A percentile compares a stretch with the other conserved stretches of the same genome.
These are phyloP conservation scores for Phaedon cochleariae DNA, from an alignment of 2,888 invertebrate species.

Conservation along the genomic window DNA sequence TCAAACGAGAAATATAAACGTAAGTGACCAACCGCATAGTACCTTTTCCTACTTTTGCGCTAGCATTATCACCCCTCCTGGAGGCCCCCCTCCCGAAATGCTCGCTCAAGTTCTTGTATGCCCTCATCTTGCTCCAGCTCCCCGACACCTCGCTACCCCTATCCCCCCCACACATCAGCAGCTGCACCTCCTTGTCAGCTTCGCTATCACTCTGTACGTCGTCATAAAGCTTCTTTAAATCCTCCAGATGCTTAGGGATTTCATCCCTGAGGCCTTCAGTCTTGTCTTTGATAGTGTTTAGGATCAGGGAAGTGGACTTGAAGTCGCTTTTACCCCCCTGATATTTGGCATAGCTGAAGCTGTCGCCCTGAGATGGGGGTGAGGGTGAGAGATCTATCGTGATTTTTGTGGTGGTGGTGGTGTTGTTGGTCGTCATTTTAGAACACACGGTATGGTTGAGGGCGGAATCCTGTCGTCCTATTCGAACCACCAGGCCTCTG, in stretches of 20 bases:
- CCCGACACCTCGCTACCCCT: constrained; percentile 62
- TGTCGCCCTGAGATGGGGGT: too few species aligned
- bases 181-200: constrained; percentile 71
- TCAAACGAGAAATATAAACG: too few species aligned
- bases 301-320: constrained; percentile 62
- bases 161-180: constrained; percentile 61
- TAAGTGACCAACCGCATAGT: too few species aligned
- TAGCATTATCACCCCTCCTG: constrained; percentile 46
- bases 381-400: constrained; percentile 61
- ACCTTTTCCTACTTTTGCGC: constrained; percentile 60
- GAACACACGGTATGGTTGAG: constrained; percentile 58
- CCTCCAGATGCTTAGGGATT: constrained; percentile 58
- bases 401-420: constrained; percentile 62
- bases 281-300: constrained; percentile 58
- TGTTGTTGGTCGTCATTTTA: constrained; percentile 58
- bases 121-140: constrained; percentile 68
- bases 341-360: too few species aligned
- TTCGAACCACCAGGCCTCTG: constrained; percentile 62
- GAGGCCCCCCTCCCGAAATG: constrained; percentile 40
- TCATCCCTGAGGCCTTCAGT: too few species aligned
- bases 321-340: too few species aligned
- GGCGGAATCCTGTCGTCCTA: constrained; percentile 57
- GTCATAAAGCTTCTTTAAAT: constrained; percentile 60
- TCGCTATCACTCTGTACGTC: constrained; percentile 64
- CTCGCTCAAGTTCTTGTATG: constrained; percentile 53